phyloP scores from a whole-genome alignment of 2,797 vertebrate species.

The Tapera naevia region DNA sequence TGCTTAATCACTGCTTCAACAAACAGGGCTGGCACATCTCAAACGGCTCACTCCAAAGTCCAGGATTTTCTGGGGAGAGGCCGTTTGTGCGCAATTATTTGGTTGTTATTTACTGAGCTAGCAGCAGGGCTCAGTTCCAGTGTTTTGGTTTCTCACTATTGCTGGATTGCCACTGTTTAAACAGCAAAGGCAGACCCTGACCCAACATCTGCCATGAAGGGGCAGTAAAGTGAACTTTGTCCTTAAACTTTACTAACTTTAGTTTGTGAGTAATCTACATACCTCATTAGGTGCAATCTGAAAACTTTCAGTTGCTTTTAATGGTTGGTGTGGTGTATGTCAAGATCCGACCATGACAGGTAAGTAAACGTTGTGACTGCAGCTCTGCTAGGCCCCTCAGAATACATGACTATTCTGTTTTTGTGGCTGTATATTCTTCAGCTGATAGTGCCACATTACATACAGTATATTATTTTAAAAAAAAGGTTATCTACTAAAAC shows the following conservation, averaged over 20 bases:
- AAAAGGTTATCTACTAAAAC: conserved; percentile 9
- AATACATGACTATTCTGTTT: neutral
- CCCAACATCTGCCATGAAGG: neutral
- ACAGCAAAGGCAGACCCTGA: neutral
- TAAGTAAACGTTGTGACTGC: neutral
- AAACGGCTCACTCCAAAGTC: neutral
- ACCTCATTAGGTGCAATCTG: neutral
- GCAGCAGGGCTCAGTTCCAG: neutral
- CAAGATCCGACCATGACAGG: neutral
- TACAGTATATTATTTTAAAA: neutral
- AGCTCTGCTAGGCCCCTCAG: neutral
- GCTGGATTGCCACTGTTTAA: neutral
- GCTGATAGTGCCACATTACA: neutral
- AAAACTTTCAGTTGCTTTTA: conserved; percentile 3
- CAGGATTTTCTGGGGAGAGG: neutral
- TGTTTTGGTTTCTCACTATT: neutral
- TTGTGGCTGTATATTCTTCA: neutral
- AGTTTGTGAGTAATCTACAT: neutral
- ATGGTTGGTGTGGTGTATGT: neutral
- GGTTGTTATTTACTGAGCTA: neutral
- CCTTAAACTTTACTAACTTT: neutral
- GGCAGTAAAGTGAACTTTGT: neutral
- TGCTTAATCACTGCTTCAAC: neutral
- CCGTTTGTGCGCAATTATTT: neutral
- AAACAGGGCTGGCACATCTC: neutral